phyloP scores from a whole-genome alignment of 35 echinoderm and acorn worm genomes.

The Heliocidaris erythrogramma region DNA sequence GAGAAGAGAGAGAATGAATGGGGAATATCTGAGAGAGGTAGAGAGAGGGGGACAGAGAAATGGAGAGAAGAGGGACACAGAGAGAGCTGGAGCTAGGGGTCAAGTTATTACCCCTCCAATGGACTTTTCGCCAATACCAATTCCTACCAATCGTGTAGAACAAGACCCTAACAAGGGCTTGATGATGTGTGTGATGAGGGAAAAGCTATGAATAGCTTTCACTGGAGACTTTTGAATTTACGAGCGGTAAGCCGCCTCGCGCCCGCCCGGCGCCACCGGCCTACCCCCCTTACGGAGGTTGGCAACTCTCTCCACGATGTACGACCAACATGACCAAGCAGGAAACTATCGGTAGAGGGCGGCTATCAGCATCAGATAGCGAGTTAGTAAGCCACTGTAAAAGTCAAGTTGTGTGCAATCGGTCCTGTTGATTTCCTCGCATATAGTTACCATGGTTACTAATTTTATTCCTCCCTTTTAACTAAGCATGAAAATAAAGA shows the following conservation, averaged over 20 bases:
- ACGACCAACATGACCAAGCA: background rate
- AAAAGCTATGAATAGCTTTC: conserved; percentile 41
- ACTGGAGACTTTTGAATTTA: conserved; percentile 55
- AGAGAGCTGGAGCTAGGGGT: conserved; percentile 7
- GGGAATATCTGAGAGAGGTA: background rate
- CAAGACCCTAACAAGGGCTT: conserved; percentile 47
- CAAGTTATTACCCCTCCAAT: conserved; percentile 48
- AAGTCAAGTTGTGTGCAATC: too few species aligned
- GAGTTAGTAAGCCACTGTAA: background rate
- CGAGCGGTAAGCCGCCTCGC: conserved; percentile 48
- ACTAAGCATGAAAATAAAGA: too few species aligned
- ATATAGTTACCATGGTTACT: too few species aligned
- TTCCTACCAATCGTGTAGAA: conserved; percentile 16
- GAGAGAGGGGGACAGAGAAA: background rate
- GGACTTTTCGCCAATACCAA: conserved; percentile 14
- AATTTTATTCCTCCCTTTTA: too few species aligned
- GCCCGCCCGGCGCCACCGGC: conserved; percentile 47
- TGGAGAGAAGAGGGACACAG: background rate
- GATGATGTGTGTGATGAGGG: conserved; percentile 43
- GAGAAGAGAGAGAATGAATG: background rate
- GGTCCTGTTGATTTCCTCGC: too few species aligned
- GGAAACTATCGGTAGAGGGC: conserved; percentile 15
- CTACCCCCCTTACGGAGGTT: background rate
- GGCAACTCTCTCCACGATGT: background rate
- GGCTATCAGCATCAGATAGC: conserved; percentile 1